phyloP scores from a whole-genome alignment of 2,888 invertebrate genomes.

The Phorcus lineatus region DNA sequence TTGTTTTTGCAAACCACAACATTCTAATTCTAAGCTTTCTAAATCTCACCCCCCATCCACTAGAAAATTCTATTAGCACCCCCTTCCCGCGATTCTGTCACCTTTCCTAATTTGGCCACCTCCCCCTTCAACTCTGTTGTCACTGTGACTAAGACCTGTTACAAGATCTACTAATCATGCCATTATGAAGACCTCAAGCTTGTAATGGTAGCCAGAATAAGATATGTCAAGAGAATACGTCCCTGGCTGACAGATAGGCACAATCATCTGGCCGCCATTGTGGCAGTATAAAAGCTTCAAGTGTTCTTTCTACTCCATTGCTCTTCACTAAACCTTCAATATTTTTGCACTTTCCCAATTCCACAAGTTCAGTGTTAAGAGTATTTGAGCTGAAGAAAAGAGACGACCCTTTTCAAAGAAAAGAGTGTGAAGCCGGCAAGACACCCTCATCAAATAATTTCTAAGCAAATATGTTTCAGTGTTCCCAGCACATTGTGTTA shows the following conservation, averaged over 20 bases:
- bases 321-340: not conserved
- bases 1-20: too few species aligned
- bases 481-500: not conserved
- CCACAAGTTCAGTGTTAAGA: not conserved
- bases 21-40: too few species aligned
- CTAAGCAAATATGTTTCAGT: constrained; percentile 14
- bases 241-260: not conserved
- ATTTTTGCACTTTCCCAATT: not conserved
- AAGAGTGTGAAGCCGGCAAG: not conserved
- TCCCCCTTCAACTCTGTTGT: too few species aligned
- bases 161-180: not conserved
- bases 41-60: too few species aligned
- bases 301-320: not conserved
- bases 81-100: too few species aligned
- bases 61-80: too few species aligned
- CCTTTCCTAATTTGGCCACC: too few species aligned
- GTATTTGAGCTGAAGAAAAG: not conserved
- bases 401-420: not conserved
- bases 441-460: constrained; percentile 6
- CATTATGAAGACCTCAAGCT: not conserved
- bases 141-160: not conserved
- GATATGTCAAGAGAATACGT: not conserved
- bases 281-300: not conserved
- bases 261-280: not conserved
- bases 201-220: not conserved